A percentile compares a stretch with the other conserved stretches of the same genome.
Conservation (phyloP, 2,797 vertebrate genomes). For the Odontamblyopus lacepedii region DNA sequence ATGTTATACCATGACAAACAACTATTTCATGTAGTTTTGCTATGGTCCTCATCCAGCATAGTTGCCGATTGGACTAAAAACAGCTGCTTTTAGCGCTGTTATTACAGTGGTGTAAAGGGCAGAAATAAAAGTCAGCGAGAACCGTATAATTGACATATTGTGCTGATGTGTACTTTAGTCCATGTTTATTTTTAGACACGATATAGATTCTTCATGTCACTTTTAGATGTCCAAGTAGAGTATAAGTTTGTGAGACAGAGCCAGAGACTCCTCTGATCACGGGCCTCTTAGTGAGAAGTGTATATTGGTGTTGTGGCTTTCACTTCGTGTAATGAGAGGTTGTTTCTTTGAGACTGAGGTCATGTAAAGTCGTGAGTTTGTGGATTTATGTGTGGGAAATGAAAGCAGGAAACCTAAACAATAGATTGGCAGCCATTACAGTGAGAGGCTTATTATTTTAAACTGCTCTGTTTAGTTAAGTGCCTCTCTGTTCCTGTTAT, state of each 20-base stretch:
- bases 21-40: no score
- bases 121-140: no score
- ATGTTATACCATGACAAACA: no score
- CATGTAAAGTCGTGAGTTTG: conserved; percentile 72
- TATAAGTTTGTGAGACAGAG: conserved; percentile 35
- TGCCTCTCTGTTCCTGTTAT: conserved; percentile 66
- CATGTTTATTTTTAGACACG: neutral
- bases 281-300: conserved; percentile 62
- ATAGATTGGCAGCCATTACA: conserved; percentile 70
- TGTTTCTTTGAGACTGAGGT: conserved; percentile 71
- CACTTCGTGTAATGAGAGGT: conserved; percentile 77
- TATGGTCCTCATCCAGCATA: no score
- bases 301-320: conserved; percentile 69
- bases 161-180: neutral
- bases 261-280: conserved; percentile 49
- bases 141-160: no score
- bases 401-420: conserved; percentile 76
- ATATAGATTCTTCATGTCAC: neutral
- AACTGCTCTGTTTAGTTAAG: conserved; percentile 53
- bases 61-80: no score
- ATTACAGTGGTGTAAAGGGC: no score
- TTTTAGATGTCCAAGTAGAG: neutral
- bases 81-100: neutral
- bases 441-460: conserved; percentile 70
- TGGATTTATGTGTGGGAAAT: conserved; percentile 74